A percentile compares a stretch with the other conserved stretches of the same genome.
Conservation (phyloP, 2,888 invertebrate genomes). For the Melipona beecheii region DNA sequence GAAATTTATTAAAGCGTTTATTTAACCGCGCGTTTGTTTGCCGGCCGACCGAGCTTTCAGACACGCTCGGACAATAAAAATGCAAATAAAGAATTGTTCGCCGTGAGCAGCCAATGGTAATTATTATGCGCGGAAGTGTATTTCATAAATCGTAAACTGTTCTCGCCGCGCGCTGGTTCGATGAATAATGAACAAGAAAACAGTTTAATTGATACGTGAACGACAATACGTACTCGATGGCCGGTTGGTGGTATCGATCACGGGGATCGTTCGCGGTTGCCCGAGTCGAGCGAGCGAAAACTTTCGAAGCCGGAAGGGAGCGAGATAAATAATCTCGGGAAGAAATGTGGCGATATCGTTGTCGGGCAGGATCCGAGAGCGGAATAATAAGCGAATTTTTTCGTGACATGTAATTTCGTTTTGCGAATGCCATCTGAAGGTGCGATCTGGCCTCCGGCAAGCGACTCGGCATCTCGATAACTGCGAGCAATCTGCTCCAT, state of each 20-base stretch:
- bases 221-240: constrained; percentile 20
- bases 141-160: constrained; percentile 44
- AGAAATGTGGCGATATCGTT: constrained; percentile 63
- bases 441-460: constrained; percentile 55
- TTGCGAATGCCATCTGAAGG: constrained; percentile 65
- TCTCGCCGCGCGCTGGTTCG: constrained; percentile 3
- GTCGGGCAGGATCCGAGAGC: constrained; percentile 41
- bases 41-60: constrained; percentile 24
- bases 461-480: constrained; percentile 62
- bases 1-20: constrained; percentile 56
- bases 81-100: constrained; percentile 62
- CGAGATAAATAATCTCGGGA: constrained; percentile 59
- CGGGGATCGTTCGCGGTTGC: too few relatives aligned
- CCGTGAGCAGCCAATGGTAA: constrained; percentile 23
- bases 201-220: constrained; percentile 25
- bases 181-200: constrained; percentile 41
- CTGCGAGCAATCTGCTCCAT: constrained; percentile 63
- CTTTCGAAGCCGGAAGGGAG: not conserved
- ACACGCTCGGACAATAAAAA: constrained; percentile 54
- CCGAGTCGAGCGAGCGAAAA: too few relatives aligned
- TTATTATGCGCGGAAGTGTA: constrained; percentile 57
- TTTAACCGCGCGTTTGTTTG: constrained; percentile 46
- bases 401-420: constrained; percentile 69
- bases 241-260: constrained; percentile 25
- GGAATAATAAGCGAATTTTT: constrained; percentile 72